Base-by-base conservation (phyloP, 2,888 invertebrate genomes). In the Catocala sponsa region DNA sequence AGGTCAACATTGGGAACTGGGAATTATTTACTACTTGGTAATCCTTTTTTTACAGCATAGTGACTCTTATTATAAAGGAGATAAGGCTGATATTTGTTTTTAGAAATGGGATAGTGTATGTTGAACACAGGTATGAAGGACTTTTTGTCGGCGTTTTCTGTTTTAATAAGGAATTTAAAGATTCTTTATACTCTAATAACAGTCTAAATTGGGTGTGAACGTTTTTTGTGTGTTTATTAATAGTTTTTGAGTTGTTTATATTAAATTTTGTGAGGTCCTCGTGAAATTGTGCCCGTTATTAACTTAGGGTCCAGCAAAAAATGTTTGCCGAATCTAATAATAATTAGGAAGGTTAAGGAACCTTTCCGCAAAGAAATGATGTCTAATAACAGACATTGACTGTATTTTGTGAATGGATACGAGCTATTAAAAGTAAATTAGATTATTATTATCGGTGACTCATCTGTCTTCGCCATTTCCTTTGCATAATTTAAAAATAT, bases 151-250 rank as follows among this genome's bases (percentile, higher is more conserved):
- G 80, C 80, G 86, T 81, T 76, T 73, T 82, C 83, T 89, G 85
- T 90, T 89, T 90, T 89, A 90, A 88, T 89, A 89, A 84, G 80
- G 82, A 87, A 86, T 85, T 87, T 82, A 75, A 76, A 80, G 76
- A 84, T 82, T 80, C 78, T 83, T 83, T 84, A 83, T 82, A 68
- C 78, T 83, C 73, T 81, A 84, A 87, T 87, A 89, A 86, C 80
- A 79, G 76, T 68, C 75, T 67, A 81, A 85, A 89, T 87, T 84
- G 83, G 86, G 91, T 89, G 91, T 85, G 88, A 91, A 87, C 72
- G 77, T 90, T 87, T 87, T 88, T 72, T 70, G 72, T 85, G 78
- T 82, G 79, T 81, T 81, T 85, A 81, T 79, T 81, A 84, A 82
- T 83, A 79, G 79, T 78, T 79, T 76, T 72, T 51, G 54, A 53